Base-by-base conservation (phyloP, 2,113 vertebrate species). In the Nothobranchius furzeri region DNA sequence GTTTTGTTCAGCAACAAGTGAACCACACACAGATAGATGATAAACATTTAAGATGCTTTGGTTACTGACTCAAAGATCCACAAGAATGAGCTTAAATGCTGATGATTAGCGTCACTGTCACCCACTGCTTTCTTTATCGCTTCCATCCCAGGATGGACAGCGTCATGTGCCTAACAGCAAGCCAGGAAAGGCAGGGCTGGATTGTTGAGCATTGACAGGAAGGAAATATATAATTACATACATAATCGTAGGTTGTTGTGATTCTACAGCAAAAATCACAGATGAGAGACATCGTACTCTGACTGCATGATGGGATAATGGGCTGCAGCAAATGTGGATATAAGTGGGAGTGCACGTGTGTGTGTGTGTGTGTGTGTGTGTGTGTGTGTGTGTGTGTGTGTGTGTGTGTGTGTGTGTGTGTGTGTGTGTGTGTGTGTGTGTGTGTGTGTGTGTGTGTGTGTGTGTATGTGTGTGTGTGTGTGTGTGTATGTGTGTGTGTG, bases 31-130 rank as follows among this genome's bases (percentile, higher is more conserved):
- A 61, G n/a, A 57, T 55, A 40, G 58, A 45, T 40, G 55, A 55
- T 60, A 35, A 51, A 42, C 25, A 58, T 70, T 56, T 43, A 42
- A 81, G 73, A 54, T 9, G 25, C 68, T 81, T 54, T 4, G 1
- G 13, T 64, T 36, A 51, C 30, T 30, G 74, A 71, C 52, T 59
- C 62, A 40, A 67, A 68, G 49, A 72, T 53, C 66, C 25, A 35
- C 30, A 35, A 4, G n/a, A 52, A 1, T 43, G 17, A 52, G 43
- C 4, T 56, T 48, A 46, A 70, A 60, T 30, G 47, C 3, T 36
- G 24, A 9, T 42, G 35, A 51, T 72, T 63, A 53, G 64, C 15
- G 61, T 74, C 55, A 68, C 17, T 3, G 6, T 6, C 64, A 37
- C 37, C 7, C 15, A 57, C 30, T 37, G 47, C 58, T 37, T 46